Percentiles rank a stretch among this genome's conserved stretches.
Evolutionary conservation across 2,888 invertebrate species (phyloP).

Genomic region (Brachylomia viminalis): DNA sequence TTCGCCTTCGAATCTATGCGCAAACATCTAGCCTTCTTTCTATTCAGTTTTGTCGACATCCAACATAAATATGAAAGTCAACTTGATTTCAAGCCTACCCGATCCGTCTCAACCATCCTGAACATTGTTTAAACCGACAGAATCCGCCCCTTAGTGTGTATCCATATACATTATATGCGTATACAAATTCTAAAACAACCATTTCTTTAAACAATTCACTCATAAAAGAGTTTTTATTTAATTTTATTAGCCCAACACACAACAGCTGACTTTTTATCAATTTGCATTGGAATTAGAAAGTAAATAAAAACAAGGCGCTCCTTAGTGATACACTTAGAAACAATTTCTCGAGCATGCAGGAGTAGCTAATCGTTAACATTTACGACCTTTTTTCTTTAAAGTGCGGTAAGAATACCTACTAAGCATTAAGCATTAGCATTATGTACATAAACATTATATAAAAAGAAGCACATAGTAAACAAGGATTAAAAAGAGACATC

Average conservation of each 20-base stretch:
- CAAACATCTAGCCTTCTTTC: too few species aligned
- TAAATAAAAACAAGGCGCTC: background rate
- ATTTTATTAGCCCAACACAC: constrained; percentile 13
- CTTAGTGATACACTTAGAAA: background rate
- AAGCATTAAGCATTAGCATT: background rate
- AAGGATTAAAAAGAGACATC: background rate
- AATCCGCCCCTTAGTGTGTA: constrained; percentile 1
- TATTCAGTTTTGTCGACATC: too few species aligned
- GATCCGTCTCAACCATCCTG: constrained; percentile 1
- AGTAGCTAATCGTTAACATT: background rate
- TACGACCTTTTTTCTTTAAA: constrained; percentile 6
- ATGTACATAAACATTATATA: constrained; percentile 7
- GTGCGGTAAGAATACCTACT: background rate
- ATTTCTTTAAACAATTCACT: background rate
- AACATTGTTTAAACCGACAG: background rate
- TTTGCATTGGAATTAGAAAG: background rate
- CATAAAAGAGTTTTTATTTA: constrained; percentile 1
- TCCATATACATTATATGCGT: background rate
- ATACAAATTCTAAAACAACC: background rate
- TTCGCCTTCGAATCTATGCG: too few species aligned
- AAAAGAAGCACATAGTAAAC: constrained; percentile 23
- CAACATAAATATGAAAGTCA: too few species aligned
- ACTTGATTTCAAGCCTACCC: too few species aligned
- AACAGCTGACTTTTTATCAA: background rate
- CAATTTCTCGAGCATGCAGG: background rate